Base-by-base conservation (phyloP, 2,888 invertebrate genomes). In the Clusia tigrina region DNA sequence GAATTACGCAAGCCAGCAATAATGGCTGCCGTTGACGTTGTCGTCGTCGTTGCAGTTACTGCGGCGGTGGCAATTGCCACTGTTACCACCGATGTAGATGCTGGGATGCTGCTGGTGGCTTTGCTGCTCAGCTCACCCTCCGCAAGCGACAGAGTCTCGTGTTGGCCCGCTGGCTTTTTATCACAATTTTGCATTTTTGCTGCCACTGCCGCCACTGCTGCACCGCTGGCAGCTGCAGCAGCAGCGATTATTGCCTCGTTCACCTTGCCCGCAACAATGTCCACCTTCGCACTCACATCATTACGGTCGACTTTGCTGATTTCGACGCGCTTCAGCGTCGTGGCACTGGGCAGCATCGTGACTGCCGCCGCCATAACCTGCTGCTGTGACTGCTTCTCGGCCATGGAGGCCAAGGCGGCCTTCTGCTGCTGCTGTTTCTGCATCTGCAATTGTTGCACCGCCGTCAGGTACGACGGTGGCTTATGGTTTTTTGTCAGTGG, bases 331-430 rank as follows among this genome's bases (percentile, higher is more conserved):
- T 79, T 79, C 18, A 79, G 68, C 18, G 79, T 79, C 23, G 79
- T 79, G 64, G 80, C 77, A 71, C 86, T 69, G 82, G 83, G 69
- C 85, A 86, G 54, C 84, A 85, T 67, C 81, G 84, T 64, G 81
- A 85, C 68, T 82, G 75, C 68, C 72, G 77, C 70, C 72, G 78
- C 79, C 68, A 78, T 75, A 73, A 77, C 76, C 69, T 78, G 79
- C 67, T 78, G 78, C 67, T 74, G 77, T n/a, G 69, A 62, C 24
- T 70, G 66, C 6, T 67, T 71, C 32, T 69, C 67, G 12, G 66
- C 58, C 37, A 65, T 48, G 1, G 65, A 62, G 1, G 69, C 69
- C 10, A 71, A 60, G 10, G 67, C 66, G 18, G 67, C 69, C 9
- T 71, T 71, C 51, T 77, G 70, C 58, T 73, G 78, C 60, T 78